A percentile compares a stretch with the other conserved stretches of the same genome.
Evolutionary conservation across 2,113 vertebrate species (phyloP).

Genomic region (Pseudonaja textilis): DNA sequence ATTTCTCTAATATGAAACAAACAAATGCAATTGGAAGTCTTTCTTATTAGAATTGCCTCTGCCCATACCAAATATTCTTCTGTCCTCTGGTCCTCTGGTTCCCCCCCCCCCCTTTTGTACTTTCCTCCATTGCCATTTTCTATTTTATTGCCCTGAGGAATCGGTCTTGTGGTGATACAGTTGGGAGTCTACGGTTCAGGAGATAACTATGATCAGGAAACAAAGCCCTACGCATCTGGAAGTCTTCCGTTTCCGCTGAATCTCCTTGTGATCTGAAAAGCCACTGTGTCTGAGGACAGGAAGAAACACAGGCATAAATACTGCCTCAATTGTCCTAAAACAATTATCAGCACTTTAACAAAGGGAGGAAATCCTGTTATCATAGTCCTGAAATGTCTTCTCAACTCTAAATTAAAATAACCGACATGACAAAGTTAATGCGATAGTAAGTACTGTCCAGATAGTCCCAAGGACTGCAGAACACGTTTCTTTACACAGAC

Average conservation of each 20-base stretch:
- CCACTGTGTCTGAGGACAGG: background rate
- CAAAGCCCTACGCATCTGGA: background rate
- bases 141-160: background rate
- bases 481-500: background rate
- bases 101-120: no score
- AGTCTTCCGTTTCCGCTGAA: background rate
- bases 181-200: background rate
- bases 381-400: background rate
- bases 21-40: background rate
- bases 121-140: background rate
- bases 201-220: background rate
- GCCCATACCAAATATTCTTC: background rate
- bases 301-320: background rate
- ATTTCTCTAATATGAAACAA: background rate
- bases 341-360: background rate
- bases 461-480: background rate
- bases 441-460: background rate
- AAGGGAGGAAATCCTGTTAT: constrained; percentile 26
- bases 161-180: background rate
- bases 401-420: background rate
- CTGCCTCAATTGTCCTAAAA: background rate
- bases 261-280: background rate
- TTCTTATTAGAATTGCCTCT: background rate
- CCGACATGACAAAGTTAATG: background rate
- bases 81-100: background rate